These are phyloP conservation scores for Aethina tumida DNA, from an alignment of 1,140 invertebrate species.

Conservation along the genomic window DNA sequence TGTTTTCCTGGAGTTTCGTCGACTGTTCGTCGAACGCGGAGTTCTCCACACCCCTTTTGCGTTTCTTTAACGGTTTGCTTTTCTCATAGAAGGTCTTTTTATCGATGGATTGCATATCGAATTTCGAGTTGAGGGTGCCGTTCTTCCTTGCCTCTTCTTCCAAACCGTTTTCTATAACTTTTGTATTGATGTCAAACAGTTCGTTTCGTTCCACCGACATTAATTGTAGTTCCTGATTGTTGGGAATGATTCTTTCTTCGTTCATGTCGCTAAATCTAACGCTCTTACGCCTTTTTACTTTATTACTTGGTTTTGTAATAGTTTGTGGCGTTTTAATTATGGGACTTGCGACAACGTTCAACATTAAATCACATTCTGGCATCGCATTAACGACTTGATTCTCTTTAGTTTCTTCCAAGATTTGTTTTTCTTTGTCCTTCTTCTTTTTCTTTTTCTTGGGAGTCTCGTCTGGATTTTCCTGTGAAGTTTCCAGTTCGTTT, in stretches of 20 bases:
- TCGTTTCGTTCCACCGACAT: constrained; percentile 17
- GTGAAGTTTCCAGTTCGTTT: constrained; percentile 19
- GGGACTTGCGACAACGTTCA: constrained; percentile 23
- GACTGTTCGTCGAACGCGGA: constrained; percentile 20
- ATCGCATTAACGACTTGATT: neutral
- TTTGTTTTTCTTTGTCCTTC: constrained; percentile 1
- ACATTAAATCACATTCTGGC: constrained; percentile 21
- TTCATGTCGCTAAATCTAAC: constrained; percentile 28
- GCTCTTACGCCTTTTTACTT: constrained; percentile 19
- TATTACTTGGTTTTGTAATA: constrained; percentile 5
- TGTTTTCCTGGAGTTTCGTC: constrained; percentile 21
- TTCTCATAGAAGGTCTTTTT: constrained; percentile 10
- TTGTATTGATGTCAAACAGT: constrained; percentile 18
- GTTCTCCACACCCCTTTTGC: constrained; percentile 17
- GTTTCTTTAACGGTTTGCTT: constrained; percentile 14
- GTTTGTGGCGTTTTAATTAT: constrained; percentile 1
- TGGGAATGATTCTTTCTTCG: constrained; percentile 23
- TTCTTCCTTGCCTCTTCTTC: constrained; percentile 7
- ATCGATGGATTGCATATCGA: constrained; percentile 9
- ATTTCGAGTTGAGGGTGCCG: constrained; percentile 13
- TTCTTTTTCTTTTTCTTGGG: neutral
- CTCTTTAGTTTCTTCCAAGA: constrained; percentile 5
- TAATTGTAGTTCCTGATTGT: constrained; percentile 18
- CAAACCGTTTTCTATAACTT: constrained; percentile 11
- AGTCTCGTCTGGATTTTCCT: constrained; percentile 15